These are phyloP conservation scores for Aculops lycopersici DNA, from an alignment of 1,140 invertebrate genomes.

Conservation along the genomic window DNA sequence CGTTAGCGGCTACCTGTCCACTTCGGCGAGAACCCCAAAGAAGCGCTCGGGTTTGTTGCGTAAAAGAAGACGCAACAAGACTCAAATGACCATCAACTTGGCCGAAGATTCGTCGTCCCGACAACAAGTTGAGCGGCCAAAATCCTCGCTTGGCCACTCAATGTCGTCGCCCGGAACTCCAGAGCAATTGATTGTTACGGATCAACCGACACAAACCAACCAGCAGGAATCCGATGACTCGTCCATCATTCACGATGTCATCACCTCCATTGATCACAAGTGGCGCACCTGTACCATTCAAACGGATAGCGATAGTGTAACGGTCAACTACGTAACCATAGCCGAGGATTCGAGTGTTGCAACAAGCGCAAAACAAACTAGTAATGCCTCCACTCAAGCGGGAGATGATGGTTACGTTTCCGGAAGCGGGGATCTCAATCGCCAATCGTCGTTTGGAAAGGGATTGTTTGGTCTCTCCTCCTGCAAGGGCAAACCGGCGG, in stretches of 20 bases:
- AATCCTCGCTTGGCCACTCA: background rate
- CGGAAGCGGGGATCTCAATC: background rate
- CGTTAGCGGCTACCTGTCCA: background rate
- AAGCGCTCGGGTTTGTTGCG: background rate
- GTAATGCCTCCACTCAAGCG: too few species aligned
- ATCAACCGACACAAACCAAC: background rate
- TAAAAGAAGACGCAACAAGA: background rate
- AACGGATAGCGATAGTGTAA: too few species aligned
- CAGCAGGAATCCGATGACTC: slow-evolving; percentile 1
- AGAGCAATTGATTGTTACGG: background rate
- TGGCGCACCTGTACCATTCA: background rate
- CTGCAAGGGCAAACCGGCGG: too few species aligned
- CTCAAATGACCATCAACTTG: slow-evolving; percentile 2
- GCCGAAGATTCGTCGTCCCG: slow-evolving; percentile 1
- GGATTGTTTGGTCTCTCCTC: too few species aligned
- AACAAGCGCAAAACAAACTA: too few species aligned
- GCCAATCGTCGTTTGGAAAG: too few species aligned
- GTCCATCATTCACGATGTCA: slow-evolving; percentile 3
- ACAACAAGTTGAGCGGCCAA: background rate
- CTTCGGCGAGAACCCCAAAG: too few species aligned
- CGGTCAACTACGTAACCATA: too few species aligned
- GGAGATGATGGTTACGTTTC: background rate
- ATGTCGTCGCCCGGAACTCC: background rate
- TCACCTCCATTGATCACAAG: background rate
- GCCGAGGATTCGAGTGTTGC: too few species aligned